Evolutionary conservation across 2,113 vertebrate genomes (phyloP).

Genomic region (Paramisgurnus dabryanus): DNA sequence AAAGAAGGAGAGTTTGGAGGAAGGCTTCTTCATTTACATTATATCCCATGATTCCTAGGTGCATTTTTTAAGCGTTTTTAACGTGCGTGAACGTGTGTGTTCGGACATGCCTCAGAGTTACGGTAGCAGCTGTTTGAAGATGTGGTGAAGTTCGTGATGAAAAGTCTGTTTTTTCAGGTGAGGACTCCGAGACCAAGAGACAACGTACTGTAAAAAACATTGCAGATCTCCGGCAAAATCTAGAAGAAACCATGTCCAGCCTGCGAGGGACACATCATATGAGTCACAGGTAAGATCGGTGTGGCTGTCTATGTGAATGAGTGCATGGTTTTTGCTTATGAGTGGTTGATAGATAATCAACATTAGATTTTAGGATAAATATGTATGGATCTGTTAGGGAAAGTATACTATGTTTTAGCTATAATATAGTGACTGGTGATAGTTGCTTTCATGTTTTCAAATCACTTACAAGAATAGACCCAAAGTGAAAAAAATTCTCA

Average conservation of each 20-base stretch:
- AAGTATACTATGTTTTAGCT: too few relatives aligned
- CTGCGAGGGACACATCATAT: conserved; percentile 82
- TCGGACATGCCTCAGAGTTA: conserved; percentile 33
- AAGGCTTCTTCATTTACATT: conserved; percentile 1
- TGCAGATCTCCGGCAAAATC: conserved; percentile 86
- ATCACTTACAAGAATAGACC: too few relatives aligned
- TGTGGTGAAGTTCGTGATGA: conserved; percentile 17
- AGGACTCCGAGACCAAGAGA: conserved; percentile 82
- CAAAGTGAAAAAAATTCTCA: too few relatives aligned
- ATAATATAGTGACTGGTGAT: too few relatives aligned
- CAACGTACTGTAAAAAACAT: conserved; percentile 86
- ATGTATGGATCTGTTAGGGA: too few relatives aligned
- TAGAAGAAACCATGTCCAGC: conserved; percentile 91
- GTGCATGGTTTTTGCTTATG: too few relatives aligned
- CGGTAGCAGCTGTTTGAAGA: conserved; percentile 15
- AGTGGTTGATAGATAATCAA: too few relatives aligned
- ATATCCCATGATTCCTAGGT: conserved; percentile 1
- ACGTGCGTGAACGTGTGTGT: conserved; percentile 37
- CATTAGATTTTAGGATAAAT: too few relatives aligned
- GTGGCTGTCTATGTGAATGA: too few relatives aligned
- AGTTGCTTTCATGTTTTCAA: too few relatives aligned
- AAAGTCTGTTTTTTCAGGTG: conserved; percentile 66
- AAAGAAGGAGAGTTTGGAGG: background rate
- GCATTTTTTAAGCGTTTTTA: conserved; percentile 23
- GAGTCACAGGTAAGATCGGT: conserved; percentile 74